Conservation (phyloP, 2,797 vertebrate species). For the Poecilia gillii region DNA sequence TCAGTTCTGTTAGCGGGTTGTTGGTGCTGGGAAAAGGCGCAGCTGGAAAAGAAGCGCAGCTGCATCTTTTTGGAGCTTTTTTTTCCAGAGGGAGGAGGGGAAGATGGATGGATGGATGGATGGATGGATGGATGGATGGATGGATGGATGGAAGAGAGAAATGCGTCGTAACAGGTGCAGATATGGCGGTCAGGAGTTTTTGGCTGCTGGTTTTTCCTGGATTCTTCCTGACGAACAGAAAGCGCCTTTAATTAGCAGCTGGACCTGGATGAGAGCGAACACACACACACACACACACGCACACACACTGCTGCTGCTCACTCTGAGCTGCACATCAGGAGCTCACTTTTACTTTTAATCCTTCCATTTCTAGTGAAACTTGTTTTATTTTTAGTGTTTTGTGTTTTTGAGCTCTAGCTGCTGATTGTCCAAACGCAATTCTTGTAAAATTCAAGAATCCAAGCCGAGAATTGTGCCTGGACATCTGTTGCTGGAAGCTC, state of each 20-base stretch:
- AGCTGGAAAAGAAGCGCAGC: constrained; percentile 9
- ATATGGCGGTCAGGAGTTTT: constrained; percentile 72
- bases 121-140: constrained; percentile 32
- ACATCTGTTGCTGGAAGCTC: constrained; percentile 96
- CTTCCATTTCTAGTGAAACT: not conserved
- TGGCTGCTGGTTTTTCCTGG: constrained; percentile 2
- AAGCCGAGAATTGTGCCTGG: constrained; percentile 99
- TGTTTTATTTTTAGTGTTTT: not conserved
- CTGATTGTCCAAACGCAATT: constrained; percentile 97
- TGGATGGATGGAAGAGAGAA: constrained; percentile 36
- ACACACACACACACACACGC: too few species aligned
- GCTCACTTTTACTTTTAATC: not conserved
- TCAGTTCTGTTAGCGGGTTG: not conserved
- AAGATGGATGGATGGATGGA: constrained; percentile 11
- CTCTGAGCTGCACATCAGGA: not conserved
- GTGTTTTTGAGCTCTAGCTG: constrained; percentile 63
- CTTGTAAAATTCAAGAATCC: constrained; percentile 85
- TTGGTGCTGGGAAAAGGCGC: constrained; percentile 12
- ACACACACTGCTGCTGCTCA: not conserved
- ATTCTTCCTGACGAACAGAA: constrained; percentile 16
- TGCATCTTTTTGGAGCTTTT: constrained; percentile 10
- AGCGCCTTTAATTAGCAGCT: constrained; percentile 32
- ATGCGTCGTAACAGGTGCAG: constrained; percentile 80
- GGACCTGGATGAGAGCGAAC: constrained; percentile 35
- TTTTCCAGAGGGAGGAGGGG: constrained; percentile 5